Conservation (phyloP, 1,140 invertebrate genomes). For the Caenorhabditis tropicalis region DNA sequence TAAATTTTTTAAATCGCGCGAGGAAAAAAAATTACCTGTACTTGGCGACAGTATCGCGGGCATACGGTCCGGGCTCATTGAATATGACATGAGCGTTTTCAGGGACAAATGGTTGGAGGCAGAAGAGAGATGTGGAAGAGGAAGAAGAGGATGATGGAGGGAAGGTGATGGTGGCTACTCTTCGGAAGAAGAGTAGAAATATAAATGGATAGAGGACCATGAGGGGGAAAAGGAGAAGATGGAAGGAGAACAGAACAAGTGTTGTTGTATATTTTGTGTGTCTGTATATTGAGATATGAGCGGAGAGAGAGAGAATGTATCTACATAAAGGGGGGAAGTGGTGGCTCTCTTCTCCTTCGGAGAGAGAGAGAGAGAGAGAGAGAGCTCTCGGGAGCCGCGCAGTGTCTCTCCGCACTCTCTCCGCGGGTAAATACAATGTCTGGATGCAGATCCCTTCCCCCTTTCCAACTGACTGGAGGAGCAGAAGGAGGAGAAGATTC, state of each 20-base stretch:
- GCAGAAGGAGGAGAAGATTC: background rate
- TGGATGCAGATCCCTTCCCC: too few relatives aligned
- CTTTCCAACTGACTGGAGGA: background rate
- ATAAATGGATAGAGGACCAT: constrained; percentile 8
- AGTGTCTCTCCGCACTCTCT: too few relatives aligned
- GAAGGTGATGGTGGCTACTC: background rate
- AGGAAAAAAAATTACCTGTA: constrained; percentile 35
- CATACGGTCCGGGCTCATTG: constrained; percentile 56
- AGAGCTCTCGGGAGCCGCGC: background rate
- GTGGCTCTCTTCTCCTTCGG: background rate
- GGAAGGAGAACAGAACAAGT: background rate
- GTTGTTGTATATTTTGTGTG: background rate
- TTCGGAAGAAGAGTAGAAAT: constrained; percentile 36
- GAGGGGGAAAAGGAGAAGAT: background rate
- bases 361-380: background rate
- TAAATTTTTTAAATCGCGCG: background rate
- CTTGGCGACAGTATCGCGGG: constrained; percentile 51
- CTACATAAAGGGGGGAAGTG: background rate
- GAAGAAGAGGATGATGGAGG: constrained; percentile 49
- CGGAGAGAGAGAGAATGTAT: constrained; percentile 17
- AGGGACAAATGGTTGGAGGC: constrained; percentile 55
- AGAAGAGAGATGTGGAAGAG: background rate
- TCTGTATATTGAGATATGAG: constrained; percentile 7
- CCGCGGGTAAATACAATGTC: background rate
- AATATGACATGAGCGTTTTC: constrained; percentile 61